Conservation (phyloP, 2,797 vertebrate species). For the Gymnopithys bicolor region DNA sequence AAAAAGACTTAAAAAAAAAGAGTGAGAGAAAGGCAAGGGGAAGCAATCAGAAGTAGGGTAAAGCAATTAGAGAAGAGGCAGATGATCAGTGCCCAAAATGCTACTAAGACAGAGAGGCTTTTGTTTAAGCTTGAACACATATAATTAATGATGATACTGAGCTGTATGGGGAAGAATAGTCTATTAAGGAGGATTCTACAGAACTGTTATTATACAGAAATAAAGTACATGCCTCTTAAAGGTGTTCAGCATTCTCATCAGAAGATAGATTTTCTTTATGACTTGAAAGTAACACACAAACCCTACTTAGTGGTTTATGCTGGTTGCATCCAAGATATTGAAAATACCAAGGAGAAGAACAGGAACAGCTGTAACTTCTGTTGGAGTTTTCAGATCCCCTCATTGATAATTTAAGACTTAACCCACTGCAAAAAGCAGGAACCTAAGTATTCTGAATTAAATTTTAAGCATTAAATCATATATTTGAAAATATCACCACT, state of each 20-base stretch:
- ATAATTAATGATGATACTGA: background rate
- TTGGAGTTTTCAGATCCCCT: background rate
- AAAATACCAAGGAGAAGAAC: background rate
- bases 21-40: background rate
- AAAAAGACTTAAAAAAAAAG: background rate
- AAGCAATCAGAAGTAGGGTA: background rate
- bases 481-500: background rate
- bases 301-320: background rate
- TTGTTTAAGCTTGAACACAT: background rate
- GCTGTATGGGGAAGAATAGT: background rate
- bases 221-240: background rate
- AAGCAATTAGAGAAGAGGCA: background rate
- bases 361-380: background rate
- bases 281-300: background rate
- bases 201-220: background rate
- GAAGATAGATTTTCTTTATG: background rate
- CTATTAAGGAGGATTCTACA: background rate
- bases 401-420: background rate
- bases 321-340: background rate
- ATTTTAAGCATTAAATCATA: background rate
- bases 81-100: background rate
- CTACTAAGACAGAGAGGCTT: background rate
- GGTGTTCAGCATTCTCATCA: background rate
- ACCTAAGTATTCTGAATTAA: background rate
- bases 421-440: background rate